Evolutionary conservation across 2,797 vertebrate genomes (phyloP), one percentile per base, ranked within the genome.

Genomic region (Vespertilio murinus): DNA sequence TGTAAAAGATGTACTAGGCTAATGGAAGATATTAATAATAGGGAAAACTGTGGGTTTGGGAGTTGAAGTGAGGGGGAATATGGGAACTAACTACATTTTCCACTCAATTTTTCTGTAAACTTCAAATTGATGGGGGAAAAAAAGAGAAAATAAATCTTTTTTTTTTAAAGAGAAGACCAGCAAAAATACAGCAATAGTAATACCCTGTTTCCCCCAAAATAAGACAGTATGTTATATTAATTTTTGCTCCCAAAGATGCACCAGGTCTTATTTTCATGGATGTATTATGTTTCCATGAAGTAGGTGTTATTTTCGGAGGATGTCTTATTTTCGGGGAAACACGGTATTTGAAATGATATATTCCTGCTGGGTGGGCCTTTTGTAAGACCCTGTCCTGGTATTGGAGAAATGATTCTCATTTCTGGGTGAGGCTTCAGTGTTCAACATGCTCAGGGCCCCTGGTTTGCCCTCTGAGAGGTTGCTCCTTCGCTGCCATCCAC

Each of bases 311-410:
- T n/a, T n/a, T n/a, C n/a, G n/a, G n/a, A n/a, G n/a, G n/a, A n/a
- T n/a, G n/a, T n/a, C n/a, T n/a, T n/a, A n/a, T n/a, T n/a, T n/a
- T n/a, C n/a, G n/a, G n/a, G n/a, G n/a, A n/a, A n/a, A n/a, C n/a
- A n/a, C n/a, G n/a, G n/a, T n/a, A 17, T 13, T 1, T 70, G 13
- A 86, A 83, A 87, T 1, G 2, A 14, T 4, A 20, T 8, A 47
- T 6, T 42, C 1, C 49, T 59, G 3, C 17, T 40, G 12, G 22
- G n/a, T 5, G 13, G 7, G 14, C 6, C 35, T 1, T 35, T 8
- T 28, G 20, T 59, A 40, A 94, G 7, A 42, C 10, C 17, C 17
- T 35, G 52, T 0, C 30, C 65, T 64, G 6, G 74, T 2, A n/a
- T 20, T 45, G 8, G 6, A 74, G 7, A n/a, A n/a, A n/a, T n/a